Conservation (phyloP, 2,797 vertebrate species). For the Hippoglossus hippoglossus region DNA sequence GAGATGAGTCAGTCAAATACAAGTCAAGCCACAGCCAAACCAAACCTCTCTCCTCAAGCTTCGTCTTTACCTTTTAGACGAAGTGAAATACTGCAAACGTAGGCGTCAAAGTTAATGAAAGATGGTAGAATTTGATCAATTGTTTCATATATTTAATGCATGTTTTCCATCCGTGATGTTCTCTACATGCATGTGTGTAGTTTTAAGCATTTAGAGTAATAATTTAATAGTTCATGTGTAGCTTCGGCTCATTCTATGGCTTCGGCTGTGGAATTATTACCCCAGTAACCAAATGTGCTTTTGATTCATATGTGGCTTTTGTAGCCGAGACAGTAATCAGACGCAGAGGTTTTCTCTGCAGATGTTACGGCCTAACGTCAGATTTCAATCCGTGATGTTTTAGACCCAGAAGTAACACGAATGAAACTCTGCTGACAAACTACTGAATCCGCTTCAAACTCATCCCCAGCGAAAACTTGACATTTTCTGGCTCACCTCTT, state of each 20-base stretch:
- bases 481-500: conserved; percentile 33
- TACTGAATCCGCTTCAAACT: not conserved
- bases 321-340: conserved; percentile 2
- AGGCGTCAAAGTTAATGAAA: not conserved
- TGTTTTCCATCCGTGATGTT: conserved; percentile 14
- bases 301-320: conserved; percentile 9
- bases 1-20: too few relatives aligned
- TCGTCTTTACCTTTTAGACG: conserved; percentile 9
- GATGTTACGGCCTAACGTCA: conserved; percentile 10
- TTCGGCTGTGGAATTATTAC: conserved; percentile 9
- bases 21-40: conserved; percentile 34
- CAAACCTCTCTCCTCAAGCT: conserved; percentile 55
- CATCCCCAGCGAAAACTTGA: conserved; percentile 18
- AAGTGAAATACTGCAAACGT: not conserved
- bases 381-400: conserved; percentile 15
- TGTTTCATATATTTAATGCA: conserved; percentile 26
- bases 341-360: not conserved
- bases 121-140: too few relatives aligned
- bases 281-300: conserved; percentile 1
- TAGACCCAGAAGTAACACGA: conserved; percentile 22
- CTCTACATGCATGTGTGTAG: conserved; percentile 49
- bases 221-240: not conserved
- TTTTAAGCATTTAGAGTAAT: conserved; percentile 14
- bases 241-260: not conserved
- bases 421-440: conserved; percentile 15